Evolutionary conservation across 2,888 invertebrate species (phyloP).

Genomic region (Elmis aenea): DNA sequence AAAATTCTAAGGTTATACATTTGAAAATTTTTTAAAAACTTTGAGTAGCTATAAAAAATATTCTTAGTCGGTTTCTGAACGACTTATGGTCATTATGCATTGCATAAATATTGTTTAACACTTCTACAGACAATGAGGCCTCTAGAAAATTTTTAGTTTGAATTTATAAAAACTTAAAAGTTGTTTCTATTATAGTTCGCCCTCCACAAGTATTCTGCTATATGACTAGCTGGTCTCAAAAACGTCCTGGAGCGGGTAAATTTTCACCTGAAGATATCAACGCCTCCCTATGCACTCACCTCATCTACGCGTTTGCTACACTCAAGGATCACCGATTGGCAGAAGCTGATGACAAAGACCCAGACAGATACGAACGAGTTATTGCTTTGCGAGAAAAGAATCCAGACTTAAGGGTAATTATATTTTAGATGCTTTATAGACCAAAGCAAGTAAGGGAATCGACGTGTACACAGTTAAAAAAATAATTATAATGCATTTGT

Average conservation of each 20-base stretch:
- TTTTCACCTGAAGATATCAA: constrained; percentile 88
- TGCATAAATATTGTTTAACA: too few relatives aligned
- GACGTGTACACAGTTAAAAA: too few relatives aligned
- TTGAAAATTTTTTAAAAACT: too few relatives aligned
- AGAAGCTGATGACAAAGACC: constrained; percentile 75
- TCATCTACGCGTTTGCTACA: constrained; percentile 93
- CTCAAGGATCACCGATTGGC: constrained; percentile 78
- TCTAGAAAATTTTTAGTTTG: too few relatives aligned
- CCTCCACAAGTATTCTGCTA: constrained; percentile 90
- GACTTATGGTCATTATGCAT: too few relatives aligned
- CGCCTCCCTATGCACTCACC: constrained; percentile 84
- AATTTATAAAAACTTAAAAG: too few relatives aligned
- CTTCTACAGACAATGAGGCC: too few relatives aligned
- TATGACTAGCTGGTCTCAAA: constrained; percentile 93
- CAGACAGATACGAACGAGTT: constrained; percentile 80
- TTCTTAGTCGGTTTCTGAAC: too few relatives aligned
- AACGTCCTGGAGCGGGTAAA: constrained; percentile 81
- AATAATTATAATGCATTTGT: too few relatives aligned
- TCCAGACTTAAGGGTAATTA: constrained; percentile 72
- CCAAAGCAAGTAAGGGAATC: background rate
- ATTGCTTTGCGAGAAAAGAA: constrained; percentile 83
- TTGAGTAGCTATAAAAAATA: too few relatives aligned
- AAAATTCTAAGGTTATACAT: too few relatives aligned
- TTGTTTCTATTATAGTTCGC: constrained; percentile 55
- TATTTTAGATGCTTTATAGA: too few relatives aligned